Conservation (phyloP, 2,113 vertebrate genomes). For the Arenaria interpres region DNA sequence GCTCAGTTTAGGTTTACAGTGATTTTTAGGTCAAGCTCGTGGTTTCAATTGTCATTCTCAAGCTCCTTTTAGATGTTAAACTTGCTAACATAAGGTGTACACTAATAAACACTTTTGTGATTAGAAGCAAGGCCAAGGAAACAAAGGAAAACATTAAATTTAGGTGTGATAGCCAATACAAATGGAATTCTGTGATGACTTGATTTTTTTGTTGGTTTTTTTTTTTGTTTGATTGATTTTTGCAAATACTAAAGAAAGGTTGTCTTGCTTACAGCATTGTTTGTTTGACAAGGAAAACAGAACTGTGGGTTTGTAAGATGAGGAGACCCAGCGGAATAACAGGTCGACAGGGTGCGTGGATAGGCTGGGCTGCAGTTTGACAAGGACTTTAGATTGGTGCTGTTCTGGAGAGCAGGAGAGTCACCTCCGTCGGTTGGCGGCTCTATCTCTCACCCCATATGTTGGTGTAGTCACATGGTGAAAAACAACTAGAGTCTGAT, state of each 20-base stretch:
- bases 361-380: not conserved
- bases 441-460: slow-evolving; percentile 30
- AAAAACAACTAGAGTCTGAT: not conserved
- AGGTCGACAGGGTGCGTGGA: not conserved
- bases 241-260: not conserved
- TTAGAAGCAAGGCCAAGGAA: not conserved
- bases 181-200: not conserved
- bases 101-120: not conserved
- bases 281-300: not conserved
- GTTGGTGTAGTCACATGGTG: not conserved
- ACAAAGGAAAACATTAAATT: not conserved
- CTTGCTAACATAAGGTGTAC: not conserved
- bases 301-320: not conserved
- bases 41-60: fast-evolving
- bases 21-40: not conserved
- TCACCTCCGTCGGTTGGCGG: not conserved
- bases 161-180: not conserved
- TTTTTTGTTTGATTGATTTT: not conserved
- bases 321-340: not conserved
- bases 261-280: not conserved
- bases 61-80: not conserved
- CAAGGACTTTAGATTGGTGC: not conserved
- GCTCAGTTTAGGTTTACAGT: not conserved
- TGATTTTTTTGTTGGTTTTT: not conserved
- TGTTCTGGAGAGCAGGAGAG: not conserved